phyloP scores from a whole-genome alignment of 2,113 vertebrate species.

The Odontophorus gujanensis region DNA sequence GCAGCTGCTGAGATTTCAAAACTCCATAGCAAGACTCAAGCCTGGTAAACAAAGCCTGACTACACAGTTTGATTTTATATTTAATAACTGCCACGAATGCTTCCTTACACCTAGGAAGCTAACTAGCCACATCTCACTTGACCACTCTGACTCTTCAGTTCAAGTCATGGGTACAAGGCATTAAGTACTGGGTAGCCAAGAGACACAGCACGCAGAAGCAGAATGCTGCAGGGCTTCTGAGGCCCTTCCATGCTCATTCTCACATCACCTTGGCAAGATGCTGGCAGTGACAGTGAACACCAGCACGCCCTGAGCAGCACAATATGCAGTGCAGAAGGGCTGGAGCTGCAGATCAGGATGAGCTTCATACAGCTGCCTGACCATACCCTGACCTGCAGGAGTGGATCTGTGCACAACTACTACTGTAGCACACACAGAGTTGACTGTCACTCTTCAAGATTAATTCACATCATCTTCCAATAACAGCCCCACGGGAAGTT shows the following conservation, averaged over 20 bases:
- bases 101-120: not conserved
- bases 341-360: not conserved
- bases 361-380: not conserved
- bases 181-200: not conserved
- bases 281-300: not conserved
- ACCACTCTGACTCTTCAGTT: not conserved
- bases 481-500: accelerated
- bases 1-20: not conserved
- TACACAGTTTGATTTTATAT: not conserved
- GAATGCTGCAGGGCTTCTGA: not conserved
- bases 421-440: accelerated
- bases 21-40: not conserved
- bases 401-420: not conserved
- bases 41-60: not conserved
- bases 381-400: not conserved
- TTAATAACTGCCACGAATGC: not conserved
- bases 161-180: accelerated
- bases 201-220: not conserved
- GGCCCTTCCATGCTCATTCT: not conserved
- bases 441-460: not conserved
- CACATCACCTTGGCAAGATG: not conserved
- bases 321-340: accelerated
- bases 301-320: accelerated
- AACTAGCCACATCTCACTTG: not conserved
- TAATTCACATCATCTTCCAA: not conserved